Conservation (phyloP, 2,888 invertebrate genomes). For the Lysandra coridon region DNA sequence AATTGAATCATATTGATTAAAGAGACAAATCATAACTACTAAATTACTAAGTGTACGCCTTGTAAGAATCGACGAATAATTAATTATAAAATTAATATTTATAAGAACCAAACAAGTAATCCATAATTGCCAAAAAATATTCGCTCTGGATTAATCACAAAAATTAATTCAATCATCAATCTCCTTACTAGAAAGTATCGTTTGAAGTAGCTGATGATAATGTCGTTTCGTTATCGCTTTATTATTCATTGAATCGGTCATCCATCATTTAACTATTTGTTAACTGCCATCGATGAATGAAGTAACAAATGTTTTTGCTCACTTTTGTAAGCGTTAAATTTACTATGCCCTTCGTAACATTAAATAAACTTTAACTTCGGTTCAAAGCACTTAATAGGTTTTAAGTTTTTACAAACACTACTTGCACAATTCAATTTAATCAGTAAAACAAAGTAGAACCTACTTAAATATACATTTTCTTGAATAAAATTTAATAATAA, state of each 20-base stretch:
- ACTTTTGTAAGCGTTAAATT: conserved; percentile 12
- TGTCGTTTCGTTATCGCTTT: conserved; percentile 10
- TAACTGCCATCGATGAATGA: conserved; percentile 9
- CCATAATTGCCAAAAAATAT: too few relatives aligned
- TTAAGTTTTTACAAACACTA: neutral
- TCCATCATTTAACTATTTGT: conserved; percentile 21
- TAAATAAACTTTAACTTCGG: neutral
- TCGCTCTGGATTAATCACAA: neutral
- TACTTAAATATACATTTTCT: neutral
- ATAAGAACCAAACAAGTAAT: too few relatives aligned
- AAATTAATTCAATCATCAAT: neutral
- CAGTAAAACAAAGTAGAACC: too few relatives aligned
- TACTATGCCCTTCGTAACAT: neutral
- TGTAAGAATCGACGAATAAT: too few relatives aligned
- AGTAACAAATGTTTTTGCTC: conserved; percentile 13
- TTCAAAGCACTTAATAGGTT: neutral
- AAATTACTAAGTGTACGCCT: too few relatives aligned
- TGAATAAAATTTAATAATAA: neutral
- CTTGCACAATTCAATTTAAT: neutral
- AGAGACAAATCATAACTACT: too few relatives aligned
- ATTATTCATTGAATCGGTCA: conserved; percentile 19
- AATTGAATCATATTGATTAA: too few relatives aligned
- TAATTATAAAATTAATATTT: too few relatives aligned
- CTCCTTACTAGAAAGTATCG: neutral
- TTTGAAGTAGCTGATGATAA: neutral